Evolutionary conservation across 2,888 invertebrate species (phyloP).

Genomic region (Sepiola atlantica): DNA sequence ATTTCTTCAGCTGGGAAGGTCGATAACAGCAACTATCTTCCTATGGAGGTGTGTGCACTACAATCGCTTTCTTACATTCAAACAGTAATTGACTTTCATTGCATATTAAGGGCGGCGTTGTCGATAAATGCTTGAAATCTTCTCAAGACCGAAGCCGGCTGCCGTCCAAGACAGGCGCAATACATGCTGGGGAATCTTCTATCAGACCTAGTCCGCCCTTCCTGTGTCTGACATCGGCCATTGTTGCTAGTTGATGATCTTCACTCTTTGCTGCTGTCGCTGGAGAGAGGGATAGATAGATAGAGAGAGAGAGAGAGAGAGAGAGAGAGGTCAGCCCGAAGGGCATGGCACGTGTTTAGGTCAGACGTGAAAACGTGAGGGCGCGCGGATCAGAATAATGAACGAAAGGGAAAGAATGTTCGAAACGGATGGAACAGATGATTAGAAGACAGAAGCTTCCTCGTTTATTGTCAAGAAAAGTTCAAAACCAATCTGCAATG

Average conservation of each 20-base stretch:
- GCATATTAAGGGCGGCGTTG: neutral
- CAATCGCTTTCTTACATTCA: too few species aligned
- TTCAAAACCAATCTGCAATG: too few species aligned
- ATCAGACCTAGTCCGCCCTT: neutral
- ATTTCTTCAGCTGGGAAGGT: too few species aligned
- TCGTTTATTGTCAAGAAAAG: too few species aligned
- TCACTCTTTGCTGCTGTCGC: neutral
- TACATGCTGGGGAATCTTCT: neutral
- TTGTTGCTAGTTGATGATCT: neutral
- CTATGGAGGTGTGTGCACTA: too few species aligned
- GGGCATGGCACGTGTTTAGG: neutral
- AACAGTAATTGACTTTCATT: neutral
- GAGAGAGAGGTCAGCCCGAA: neutral
- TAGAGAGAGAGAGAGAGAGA: too few species aligned
- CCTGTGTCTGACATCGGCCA: neutral
- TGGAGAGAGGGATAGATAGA: neutral
- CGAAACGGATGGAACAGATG: neutral
- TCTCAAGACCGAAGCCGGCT: neutral
- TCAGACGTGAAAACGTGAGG: neutral
- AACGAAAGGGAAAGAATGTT: neutral
- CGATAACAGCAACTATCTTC: too few species aligned
- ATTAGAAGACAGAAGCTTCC: too few species aligned
- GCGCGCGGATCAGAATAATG: neutral
- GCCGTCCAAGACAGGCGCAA: neutral
- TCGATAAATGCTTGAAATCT: neutral